Evolutionary conservation across 2,888 invertebrate species (phyloP).

Genomic region (Chloroclystis v-ata): DNA sequence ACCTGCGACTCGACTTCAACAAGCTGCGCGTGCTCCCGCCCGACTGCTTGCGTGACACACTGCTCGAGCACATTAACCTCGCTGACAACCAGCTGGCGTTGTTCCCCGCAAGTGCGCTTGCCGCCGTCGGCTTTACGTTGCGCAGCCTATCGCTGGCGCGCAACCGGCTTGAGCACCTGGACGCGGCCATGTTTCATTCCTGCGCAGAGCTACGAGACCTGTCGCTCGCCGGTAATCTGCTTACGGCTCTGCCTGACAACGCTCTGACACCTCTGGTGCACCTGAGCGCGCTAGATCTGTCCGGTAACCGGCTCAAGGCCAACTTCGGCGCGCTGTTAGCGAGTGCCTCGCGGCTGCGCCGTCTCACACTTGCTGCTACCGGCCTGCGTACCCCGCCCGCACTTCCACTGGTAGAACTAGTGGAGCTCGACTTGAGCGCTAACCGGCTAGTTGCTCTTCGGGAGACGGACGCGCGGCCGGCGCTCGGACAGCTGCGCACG

Average conservation of each 20-base stretch:
- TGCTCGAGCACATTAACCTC: conserved; percentile 85
- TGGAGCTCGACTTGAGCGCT: conserved; percentile 83
- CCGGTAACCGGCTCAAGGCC: conserved; percentile 85
- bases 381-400: conserved; percentile 83
- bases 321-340: conserved; percentile 89
- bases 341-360: conserved; percentile 84
- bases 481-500: conserved; percentile 79
- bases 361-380: conserved; percentile 82
- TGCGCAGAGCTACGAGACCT: conserved; percentile 84
- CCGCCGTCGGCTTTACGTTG: conserved; percentile 85
- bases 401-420: conserved; percentile 80
- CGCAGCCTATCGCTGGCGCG: conserved; percentile 84
- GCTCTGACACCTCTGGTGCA: conserved; percentile 86
- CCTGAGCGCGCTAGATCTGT: conserved; percentile 84
- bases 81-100: conserved; percentile 83
- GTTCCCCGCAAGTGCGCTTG: conserved; percentile 84
- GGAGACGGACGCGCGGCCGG: conserved; percentile 80
- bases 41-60: conserved; percentile 85
- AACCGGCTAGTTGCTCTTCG: conserved; percentile 83
- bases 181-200: conserved; percentile 84
- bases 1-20: conserved; percentile 82
- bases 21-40: conserved; percentile 83
- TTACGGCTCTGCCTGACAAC: conserved; percentile 88
- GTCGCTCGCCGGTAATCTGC: conserved; percentile 84
- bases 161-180: conserved; percentile 88